Conservation (phyloP, 2,888 invertebrate genomes). For the Slavum lentiscoides region DNA sequence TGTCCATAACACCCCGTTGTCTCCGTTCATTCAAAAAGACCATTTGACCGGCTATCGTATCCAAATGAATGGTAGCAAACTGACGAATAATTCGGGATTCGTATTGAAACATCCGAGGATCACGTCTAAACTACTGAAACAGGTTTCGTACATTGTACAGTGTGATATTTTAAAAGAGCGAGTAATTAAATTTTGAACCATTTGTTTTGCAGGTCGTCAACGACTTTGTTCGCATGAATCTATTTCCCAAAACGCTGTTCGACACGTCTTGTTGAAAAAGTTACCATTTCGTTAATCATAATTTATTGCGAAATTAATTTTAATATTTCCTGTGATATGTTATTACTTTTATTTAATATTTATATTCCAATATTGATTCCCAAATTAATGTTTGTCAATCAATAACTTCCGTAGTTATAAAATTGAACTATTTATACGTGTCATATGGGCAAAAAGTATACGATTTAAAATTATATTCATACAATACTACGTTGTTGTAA, state of each 20-base stretch:
- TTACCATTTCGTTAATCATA: constrained; percentile 27
- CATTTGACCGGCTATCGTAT: constrained; percentile 80
- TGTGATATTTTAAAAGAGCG: neutral
- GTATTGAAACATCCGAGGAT: constrained; percentile 53
- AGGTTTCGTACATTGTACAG: constrained; percentile 10
- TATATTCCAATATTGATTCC: constrained; percentile 25
- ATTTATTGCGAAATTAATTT: constrained; percentile 30
- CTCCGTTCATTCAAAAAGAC: constrained; percentile 84
- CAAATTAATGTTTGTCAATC: neutral
- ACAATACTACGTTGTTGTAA: constrained; percentile 12
- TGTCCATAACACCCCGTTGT: constrained; percentile 82
- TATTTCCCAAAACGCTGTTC: constrained; percentile 68
- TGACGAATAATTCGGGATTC: constrained; percentile 66
- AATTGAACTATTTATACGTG: constrained; percentile 4
- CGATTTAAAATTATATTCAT: constrained; percentile 20
- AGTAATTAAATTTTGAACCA: neutral
- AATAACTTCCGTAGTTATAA: neutral
- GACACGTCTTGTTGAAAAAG: constrained; percentile 15
- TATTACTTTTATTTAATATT: constrained; percentile 32
- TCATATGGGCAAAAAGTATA: neutral
- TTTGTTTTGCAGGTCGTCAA: constrained; percentile 68
- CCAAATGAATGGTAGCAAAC: constrained; percentile 71
- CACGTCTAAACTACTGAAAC: constrained; percentile 41
- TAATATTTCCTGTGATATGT: constrained; percentile 42
- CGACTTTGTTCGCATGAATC: constrained; percentile 79